Base-by-base conservation (phyloP, 2,797 vertebrate species). In the Siniperca undulata region DNA sequence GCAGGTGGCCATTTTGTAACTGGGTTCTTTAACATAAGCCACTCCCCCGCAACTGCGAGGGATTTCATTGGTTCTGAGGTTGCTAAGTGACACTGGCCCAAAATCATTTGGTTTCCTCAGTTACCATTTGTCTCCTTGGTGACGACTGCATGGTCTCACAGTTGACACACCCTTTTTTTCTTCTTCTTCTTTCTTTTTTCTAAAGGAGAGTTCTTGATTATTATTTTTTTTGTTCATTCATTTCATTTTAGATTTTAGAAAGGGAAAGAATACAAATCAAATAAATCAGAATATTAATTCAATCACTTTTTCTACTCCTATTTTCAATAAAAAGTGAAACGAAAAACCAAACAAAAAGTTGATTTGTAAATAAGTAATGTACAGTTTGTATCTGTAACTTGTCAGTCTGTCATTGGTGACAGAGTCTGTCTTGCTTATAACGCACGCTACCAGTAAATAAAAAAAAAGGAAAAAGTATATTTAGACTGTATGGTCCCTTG, bases 371-470 rank as follows among this genome's bases (percentile, higher is more conserved):
- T 98, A 97, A 87, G 91, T 94, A 92, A 94, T 98, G 97, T 98
- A 98, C 97, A 98, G 97, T 99, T 98, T 98, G 97, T 98, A 97
- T 97, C 95, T 89, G 95, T 97, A 96, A 96, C 94, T 94, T 95
- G 95, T 97, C 96, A 97, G 95, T 96, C 97, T 96, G 94, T 97
- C 96, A 94, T 97, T 96, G 95, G 96, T 96, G 97, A 97, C 96
- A 97, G 97, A 97, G 95, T 97, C 97, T 95, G 96, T 97, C 96
- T 97, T 96, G 96, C 97, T 97, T 97, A 96, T 97, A 97, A 97
- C 96, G 94, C 96, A 97, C 96, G 96, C 97, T 95, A 97, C 95
- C 95, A 97, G 95, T 96, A 96, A 96, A 96, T 96, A 95, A 95
- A 36, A 36, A 36, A 85, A 95, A 95, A 96, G 92, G 92, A 95